A percentile compares a stretch with the other conserved stretches of the same genome.
phyloP scores from a whole-genome alignment of 1,140 invertebrate species.

The Helicorthomorpha holstii region DNA sequence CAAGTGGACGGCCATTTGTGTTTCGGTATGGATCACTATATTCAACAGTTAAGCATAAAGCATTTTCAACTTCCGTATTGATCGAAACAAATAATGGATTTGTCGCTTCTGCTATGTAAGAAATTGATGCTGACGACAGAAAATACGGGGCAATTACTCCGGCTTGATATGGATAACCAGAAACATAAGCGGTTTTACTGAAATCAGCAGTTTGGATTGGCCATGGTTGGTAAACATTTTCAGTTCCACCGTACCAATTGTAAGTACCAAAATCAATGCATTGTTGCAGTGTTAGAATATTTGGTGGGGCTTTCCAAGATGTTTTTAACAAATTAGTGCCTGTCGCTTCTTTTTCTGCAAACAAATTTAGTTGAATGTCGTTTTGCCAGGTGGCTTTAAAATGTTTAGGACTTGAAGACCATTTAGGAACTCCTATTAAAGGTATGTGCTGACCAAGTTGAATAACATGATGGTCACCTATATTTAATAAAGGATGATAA shows the following conservation, averaged over 20 bases:
- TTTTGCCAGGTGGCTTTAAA: background rate
- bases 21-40: conserved; percentile 11
- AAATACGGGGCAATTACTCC: conserved; percentile 56
- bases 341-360: background rate
- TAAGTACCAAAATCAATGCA: conserved; percentile 11
- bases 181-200: conserved; percentile 15
- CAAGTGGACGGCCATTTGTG: conserved; percentile 22
- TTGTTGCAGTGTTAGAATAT: background rate
- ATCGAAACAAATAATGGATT: conserved; percentile 53
- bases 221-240: conserved; percentile 25
- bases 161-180: conserved; percentile 20
- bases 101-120: conserved; percentile 35
- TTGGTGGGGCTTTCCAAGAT: background rate
- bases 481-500: too few species aligned
- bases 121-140: conserved; percentile 47
- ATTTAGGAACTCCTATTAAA: too few species aligned
- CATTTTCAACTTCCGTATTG: conserved; percentile 38
- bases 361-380: background rate
- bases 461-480: too few species aligned
- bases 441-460: too few species aligned
- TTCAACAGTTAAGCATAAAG: conserved; percentile 39
- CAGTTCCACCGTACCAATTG: conserved; percentile 27
- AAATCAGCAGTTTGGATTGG: conserved; percentile 22
- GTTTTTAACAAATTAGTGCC: background rate
- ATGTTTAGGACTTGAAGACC: background rate